Percentiles rank a stretch among this genome's conserved stretches.
Conservation (phyloP, 2,888 invertebrate genomes). For the Agrotis exclamationis region DNA sequence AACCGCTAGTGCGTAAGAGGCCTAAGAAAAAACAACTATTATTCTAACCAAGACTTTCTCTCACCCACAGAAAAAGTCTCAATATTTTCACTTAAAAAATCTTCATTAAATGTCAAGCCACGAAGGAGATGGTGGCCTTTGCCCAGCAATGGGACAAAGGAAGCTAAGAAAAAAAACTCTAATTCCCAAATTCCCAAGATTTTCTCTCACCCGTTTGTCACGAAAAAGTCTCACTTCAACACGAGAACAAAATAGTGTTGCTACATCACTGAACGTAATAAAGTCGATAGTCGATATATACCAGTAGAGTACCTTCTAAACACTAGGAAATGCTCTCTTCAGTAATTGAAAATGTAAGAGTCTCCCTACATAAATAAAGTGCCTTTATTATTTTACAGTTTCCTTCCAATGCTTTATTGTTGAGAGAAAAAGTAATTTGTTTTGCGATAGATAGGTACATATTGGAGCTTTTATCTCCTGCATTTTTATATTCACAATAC, state of each 20-base stretch:
- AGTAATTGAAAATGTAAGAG: constrained; percentile 40
- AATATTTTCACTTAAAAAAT: constrained; percentile 2
- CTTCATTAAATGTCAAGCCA: too few relatives aligned
- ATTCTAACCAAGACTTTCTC: neutral
- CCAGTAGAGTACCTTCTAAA: neutral
- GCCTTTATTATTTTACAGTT: constrained; percentile 38
- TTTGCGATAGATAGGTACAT: neutral
- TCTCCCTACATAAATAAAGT: constrained; percentile 13
- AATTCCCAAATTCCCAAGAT: too few relatives aligned
- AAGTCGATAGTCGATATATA: constrained; percentile 13
- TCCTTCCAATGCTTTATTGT: constrained; percentile 7
- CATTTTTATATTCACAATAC: constrained; percentile 2
- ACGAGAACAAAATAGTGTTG: neutral
- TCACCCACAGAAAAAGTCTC: neutral
- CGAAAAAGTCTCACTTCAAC: neutral
- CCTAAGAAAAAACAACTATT: neutral
- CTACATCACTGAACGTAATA: neutral
- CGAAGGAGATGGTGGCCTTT: too few relatives aligned
- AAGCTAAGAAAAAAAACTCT: too few relatives aligned
- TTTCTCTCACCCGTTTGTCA: neutral
- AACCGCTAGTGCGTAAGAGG: too few relatives aligned
- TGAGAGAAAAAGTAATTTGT: neutral
- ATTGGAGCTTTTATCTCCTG: neutral
- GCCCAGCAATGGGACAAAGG: too few relatives aligned
- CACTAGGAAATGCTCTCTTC: constrained; percentile 35